These are phyloP conservation scores for Cyprinus carpio DNA, from an alignment of 2,113 vertebrate genomes.

Conservation along the genomic window DNA sequence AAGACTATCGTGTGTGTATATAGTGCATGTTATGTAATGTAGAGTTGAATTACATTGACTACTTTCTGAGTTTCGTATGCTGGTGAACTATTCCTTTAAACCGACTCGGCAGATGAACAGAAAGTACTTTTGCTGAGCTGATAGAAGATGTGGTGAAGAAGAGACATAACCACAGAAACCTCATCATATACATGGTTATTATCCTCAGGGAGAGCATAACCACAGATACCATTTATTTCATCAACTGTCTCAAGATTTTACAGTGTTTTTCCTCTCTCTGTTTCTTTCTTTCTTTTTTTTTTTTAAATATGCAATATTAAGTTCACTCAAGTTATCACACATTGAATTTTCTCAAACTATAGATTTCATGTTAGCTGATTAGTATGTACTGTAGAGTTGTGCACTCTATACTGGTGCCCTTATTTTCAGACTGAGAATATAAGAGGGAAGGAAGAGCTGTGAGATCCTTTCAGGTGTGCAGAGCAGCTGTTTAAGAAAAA, in stretches of 20 bases:
- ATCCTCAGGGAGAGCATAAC: neutral
- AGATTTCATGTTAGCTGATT: neutral
- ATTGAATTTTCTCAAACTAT: neutral
- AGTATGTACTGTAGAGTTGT: neutral
- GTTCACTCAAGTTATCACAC: neutral
- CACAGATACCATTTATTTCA: neutral
- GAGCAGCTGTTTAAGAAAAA: slow-evolving; percentile 33
- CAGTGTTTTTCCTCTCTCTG: neutral
- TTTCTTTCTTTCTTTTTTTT: too few species aligned
- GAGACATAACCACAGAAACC: neutral
- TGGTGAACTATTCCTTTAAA: neutral
- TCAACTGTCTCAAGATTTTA: neutral
- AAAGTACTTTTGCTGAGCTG: neutral
- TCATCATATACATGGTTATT: neutral
- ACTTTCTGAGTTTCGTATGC: neutral
- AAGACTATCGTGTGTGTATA: neutral
- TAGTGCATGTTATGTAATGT: neutral
- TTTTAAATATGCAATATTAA: neutral
- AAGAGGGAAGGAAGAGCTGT: slow-evolving; percentile 37
- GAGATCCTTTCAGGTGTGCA: slow-evolving; percentile 12
- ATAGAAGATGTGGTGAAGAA: slow-evolving; percentile 27
- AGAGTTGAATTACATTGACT: neutral
- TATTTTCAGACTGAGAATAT: slow-evolving; percentile 42
- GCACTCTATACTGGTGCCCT: slow-evolving; percentile 52
- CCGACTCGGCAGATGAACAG: neutral